These are phyloP conservation scores for Brachionus paranguensis DNA, from an alignment of 1,140 invertebrate species.

Conservation along the genomic window DNA sequence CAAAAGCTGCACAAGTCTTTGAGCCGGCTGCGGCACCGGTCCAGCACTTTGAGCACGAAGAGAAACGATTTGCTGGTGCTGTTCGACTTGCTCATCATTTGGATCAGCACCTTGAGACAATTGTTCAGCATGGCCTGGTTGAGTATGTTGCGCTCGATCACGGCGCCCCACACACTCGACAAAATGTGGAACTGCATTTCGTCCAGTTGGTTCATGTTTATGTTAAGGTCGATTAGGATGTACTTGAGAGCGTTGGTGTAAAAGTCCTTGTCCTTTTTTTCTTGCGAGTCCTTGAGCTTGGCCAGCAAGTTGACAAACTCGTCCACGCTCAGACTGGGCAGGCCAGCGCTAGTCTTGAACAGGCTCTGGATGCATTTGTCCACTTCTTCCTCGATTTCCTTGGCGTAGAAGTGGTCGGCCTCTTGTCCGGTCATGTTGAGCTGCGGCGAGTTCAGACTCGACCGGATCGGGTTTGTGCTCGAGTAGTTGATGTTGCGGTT, in stretches of 20 bases:
- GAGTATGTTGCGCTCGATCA: constrained; percentile 17
- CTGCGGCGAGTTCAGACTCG: constrained; percentile 13
- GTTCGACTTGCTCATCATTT: constrained; percentile 11
- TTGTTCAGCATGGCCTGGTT: neutral
- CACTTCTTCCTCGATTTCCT: constrained; percentile 95
- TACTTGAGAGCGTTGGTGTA: neutral
- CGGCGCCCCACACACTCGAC: constrained; percentile 17
- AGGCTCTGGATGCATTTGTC: constrained; percentile 95
- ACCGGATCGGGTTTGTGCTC: neutral
- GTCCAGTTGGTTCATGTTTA: constrained; percentile 11
- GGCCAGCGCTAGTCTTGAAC: constrained; percentile 83
- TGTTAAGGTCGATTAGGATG: neutral
- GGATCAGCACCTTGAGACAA: neutral
- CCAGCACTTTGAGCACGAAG: constrained; percentile 17
- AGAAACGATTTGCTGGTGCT: neutral
- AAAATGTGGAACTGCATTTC: constrained; percentile 26
- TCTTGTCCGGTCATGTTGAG: constrained; percentile 45
- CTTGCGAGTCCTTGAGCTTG: constrained; percentile 82
- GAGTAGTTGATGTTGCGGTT: neutral
- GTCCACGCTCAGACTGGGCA: constrained; percentile 74
- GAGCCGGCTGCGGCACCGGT: neutral
- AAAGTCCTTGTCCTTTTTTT: constrained; percentile 71
- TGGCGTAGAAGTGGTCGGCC: constrained; percentile 62
- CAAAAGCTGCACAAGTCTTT: constrained; percentile 15
- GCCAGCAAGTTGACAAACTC: constrained; percentile 75